phyloP scores from a whole-genome alignment of 2,888 invertebrate genomes.

The Rutpela maculata region DNA sequence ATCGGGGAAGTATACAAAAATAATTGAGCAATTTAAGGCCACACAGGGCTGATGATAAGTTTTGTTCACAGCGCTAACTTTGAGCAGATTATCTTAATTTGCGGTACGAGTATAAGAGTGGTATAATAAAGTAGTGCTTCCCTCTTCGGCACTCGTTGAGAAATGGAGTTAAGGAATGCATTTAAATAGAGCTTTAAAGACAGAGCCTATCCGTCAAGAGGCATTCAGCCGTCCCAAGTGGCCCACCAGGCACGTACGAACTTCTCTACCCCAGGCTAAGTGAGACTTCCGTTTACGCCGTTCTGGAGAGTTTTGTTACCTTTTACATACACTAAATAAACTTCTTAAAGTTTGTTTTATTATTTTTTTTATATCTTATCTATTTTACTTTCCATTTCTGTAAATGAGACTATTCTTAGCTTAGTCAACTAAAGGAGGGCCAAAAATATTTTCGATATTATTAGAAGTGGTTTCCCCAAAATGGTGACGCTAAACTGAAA shows the following conservation, averaged over 20 bases:
- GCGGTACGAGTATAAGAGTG: slow-evolving; percentile 43
- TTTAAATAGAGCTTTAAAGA: slow-evolving; percentile 71
- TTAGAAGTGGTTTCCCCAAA: too few species aligned
- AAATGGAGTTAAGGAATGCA: slow-evolving; percentile 69
- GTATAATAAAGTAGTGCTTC: slow-evolving; percentile 54
- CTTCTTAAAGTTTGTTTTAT: neutral
- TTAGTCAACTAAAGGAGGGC: too few species aligned
- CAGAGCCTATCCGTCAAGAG: slow-evolving; percentile 69
- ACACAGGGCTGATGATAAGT: slow-evolving; percentile 13
- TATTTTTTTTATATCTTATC: neutral
- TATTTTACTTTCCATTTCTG: neutral
- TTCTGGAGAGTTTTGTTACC: slow-evolving; percentile 21
- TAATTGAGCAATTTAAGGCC: slow-evolving; percentile 14
- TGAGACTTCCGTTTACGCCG: slow-evolving; percentile 53
- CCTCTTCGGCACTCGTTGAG: slow-evolving; percentile 57
- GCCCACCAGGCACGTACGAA: slow-evolving; percentile 61
- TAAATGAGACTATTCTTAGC: too few species aligned
- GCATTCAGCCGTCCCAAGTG: slow-evolving; percentile 64
- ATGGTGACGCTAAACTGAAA: too few species aligned
- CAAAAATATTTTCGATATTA: too few species aligned
- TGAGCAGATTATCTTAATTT: slow-evolving; percentile 53
- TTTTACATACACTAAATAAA: slow-evolving; percentile 20
- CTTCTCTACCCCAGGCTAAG: slow-evolving; percentile 49
- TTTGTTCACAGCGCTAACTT: slow-evolving; percentile 30
- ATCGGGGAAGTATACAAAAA: slow-evolving; percentile 21